A percentile compares a stretch with the other conserved stretches of the same genome.
Evolutionary conservation across 2,113 vertebrate species (phyloP).

Genomic region (Poeciliopsis occidentalis): DNA sequence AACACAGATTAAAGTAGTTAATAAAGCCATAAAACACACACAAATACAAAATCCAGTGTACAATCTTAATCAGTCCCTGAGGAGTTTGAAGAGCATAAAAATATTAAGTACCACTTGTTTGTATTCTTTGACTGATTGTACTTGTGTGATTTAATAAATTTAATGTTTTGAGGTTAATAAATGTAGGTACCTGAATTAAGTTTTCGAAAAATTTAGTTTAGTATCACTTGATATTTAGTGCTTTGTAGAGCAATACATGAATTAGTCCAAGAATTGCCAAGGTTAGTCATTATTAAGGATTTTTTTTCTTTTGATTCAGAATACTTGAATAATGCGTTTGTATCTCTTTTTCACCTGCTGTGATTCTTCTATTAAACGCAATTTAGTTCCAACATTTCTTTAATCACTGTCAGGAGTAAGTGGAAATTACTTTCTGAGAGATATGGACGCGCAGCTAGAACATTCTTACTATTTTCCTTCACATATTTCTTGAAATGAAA

Average conservation of each 20-base stretch:
- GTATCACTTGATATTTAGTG: background rate
- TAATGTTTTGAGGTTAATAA: background rate
- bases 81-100: conserved; percentile 12
- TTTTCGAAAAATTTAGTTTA: background rate
- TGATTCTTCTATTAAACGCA: conserved; percentile 13
- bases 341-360: background rate
- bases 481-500: background rate
- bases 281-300: background rate
- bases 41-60: background rate
- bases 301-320: background rate
- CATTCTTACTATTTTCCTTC: conserved; percentile 8
- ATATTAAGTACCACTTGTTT: background rate
- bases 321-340: background rate
- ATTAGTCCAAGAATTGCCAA: background rate
- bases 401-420: conserved; percentile 10
- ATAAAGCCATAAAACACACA: conserved; percentile 35
- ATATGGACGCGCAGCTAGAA: background rate
- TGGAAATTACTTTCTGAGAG: conserved; percentile 12
- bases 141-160: background rate
- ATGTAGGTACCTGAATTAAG: too few relatives aligned
- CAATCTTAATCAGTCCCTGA: background rate
- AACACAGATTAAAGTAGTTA: conserved; percentile 41
- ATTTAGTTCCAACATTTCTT: conserved; percentile 11
- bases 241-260: background rate
- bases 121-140: background rate